These are phyloP conservation scores for Melanostoma mellinum DNA, from an alignment of 2,888 invertebrate species.

Conservation along the genomic window DNA sequence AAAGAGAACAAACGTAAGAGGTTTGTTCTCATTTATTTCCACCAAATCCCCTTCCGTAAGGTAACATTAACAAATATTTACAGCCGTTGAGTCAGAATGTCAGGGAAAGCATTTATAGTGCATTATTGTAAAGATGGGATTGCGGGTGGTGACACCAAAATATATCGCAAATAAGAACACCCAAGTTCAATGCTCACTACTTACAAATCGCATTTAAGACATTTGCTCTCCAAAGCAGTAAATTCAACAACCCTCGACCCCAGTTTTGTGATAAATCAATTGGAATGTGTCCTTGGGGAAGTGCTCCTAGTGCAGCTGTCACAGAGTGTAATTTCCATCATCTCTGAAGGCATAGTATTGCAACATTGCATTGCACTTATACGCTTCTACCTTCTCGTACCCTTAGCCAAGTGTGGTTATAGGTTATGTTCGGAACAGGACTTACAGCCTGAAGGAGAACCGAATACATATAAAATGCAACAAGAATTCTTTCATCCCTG, in stretches of 20 bases:
- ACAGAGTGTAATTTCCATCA: conserved; percentile 57
- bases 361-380: conserved; percentile 62
- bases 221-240: conserved; percentile 63
- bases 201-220: conserved; percentile 69
- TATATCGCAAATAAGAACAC: conserved; percentile 8
- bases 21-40: conserved; percentile 27
- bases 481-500: conserved; percentile 13
- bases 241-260: conserved; percentile 55
- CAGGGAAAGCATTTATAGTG: conserved; percentile 30
- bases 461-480: conserved; percentile 9
- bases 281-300: conserved; percentile 54
- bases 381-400: no score
- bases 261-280: conserved; percentile 67
- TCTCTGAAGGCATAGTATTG: conserved; percentile 39
- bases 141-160: neutral
- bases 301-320: conserved; percentile 20
- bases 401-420: conserved; percentile 35
- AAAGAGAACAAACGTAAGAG: conserved; percentile 39
- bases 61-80: conserved; percentile 32
- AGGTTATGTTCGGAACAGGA: conserved; percentile 41
- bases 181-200: conserved; percentile 53
- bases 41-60: neutral
- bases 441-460: conserved; percentile 49
- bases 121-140: conserved; percentile 2
- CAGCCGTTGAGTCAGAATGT: conserved; percentile 30